Evolutionary conservation across 2,113 vertebrate species (phyloP).

Genomic region (Mirounga angustirostris): DNA sequence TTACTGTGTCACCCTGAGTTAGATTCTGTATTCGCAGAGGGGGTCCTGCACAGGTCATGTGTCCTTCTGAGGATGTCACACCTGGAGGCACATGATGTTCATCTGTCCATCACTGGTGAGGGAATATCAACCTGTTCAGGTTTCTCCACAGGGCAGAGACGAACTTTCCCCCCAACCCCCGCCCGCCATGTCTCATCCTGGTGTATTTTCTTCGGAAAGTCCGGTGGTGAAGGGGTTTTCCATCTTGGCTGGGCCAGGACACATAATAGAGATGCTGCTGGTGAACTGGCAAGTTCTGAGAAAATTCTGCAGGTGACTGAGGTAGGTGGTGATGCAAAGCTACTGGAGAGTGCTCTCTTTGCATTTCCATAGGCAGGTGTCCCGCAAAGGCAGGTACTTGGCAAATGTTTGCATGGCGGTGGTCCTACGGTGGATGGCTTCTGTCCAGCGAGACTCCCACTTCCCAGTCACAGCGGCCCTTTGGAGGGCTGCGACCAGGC

Average conservation of each 20-base stretch:
- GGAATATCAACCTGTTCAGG: background rate
- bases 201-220: background rate
- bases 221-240: slow-evolving; percentile 24
- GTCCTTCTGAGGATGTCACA: background rate
- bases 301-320: background rate
- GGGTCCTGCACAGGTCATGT: background rate
- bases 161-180: accelerated
- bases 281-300: background rate
- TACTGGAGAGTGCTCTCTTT: background rate
- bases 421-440: background rate
- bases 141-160: background rate
- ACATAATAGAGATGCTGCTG: background rate
- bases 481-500: background rate
- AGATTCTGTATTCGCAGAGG: background rate
- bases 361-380: background rate
- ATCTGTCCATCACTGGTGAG: background rate
- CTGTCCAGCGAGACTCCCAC: background rate
- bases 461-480: background rate
- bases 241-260: background rate
- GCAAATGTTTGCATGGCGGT: background rate
- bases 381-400: background rate
- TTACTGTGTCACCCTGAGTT: background rate
- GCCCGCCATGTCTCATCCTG: background rate
- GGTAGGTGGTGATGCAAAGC: background rate
- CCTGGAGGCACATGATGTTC: background rate